Conservation (phyloP, 2,113 vertebrate species). For the Neopipo cinnamomea region DNA sequence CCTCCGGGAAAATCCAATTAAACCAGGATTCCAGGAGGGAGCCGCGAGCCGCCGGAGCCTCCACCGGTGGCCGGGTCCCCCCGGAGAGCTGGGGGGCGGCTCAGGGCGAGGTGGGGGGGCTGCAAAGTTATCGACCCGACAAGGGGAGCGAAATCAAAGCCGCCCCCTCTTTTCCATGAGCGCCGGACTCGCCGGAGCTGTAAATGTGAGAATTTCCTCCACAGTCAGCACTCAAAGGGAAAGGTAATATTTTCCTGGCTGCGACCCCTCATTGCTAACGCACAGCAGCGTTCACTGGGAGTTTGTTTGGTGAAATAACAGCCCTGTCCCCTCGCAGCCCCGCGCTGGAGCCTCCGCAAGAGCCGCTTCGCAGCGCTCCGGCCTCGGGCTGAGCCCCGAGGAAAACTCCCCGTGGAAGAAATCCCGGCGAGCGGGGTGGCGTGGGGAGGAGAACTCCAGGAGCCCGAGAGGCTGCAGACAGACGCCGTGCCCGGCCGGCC, state of each 20-base stretch:
- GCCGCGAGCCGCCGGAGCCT: not conserved
- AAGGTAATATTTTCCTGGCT: constrained; percentile 87
- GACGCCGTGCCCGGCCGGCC: not conserved
- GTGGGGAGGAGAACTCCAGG: not conserved
- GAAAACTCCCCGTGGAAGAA: not conserved
- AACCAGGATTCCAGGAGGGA: not conserved
- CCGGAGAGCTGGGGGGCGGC: not conserved
- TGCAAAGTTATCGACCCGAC: not conserved
- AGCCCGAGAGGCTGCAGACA: not conserved
- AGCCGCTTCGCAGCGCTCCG: constrained; percentile 59
- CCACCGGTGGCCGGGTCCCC: not conserved
- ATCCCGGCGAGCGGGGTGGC: not conserved
- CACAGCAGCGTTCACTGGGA: constrained; percentile 58
- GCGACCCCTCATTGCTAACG: constrained; percentile 75
- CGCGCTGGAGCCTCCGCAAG: constrained; percentile 56
- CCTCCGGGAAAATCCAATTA: constrained; percentile 40
- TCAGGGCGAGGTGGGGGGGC: not conserved
- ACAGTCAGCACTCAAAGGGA: constrained; percentile 78
- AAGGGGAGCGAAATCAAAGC: constrained; percentile 5
- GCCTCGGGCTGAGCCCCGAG: too few relatives aligned
- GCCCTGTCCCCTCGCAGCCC: constrained; percentile 70
- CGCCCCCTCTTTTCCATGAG: constrained; percentile 57
- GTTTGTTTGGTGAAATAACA: constrained; percentile 83
- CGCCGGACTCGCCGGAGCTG: constrained; percentile 65
- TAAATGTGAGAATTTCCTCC: constrained; percentile 84